Evolutionary conservation across 1,140 invertebrate species (phyloP).

Genomic region (Drosophila eugracilis): DNA sequence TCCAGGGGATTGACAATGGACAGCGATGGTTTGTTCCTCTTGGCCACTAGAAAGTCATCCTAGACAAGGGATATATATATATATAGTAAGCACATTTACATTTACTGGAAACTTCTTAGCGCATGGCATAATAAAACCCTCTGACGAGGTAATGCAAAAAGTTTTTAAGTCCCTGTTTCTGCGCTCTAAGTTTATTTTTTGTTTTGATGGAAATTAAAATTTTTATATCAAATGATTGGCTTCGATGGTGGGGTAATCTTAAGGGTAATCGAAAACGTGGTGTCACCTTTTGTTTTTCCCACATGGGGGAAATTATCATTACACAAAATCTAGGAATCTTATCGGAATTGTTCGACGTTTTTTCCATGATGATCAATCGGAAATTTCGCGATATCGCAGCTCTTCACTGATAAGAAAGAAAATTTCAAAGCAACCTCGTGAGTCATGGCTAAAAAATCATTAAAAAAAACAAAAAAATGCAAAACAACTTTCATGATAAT

Average conservation of each 20-base stretch:
- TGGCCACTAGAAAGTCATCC: constrained; percentile 66
- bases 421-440: constrained; percentile 8
- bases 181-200: constrained; percentile 11
- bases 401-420: constrained; percentile 27
- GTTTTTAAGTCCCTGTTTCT: constrained; percentile 33
- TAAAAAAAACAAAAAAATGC: not conserved
- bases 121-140: constrained; percentile 27
- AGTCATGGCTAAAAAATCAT: constrained; percentile 16
- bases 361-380: constrained; percentile 32
- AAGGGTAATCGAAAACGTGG: constrained; percentile 14
- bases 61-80: constrained; percentile 19
- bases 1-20: constrained; percentile 92
- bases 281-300: constrained; percentile 27
- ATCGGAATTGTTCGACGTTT: constrained; percentile 20
- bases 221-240: constrained; percentile 1
- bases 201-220: constrained; percentile 25
- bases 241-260: constrained; percentile 6
- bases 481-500: constrained; percentile 12
- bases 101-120: constrained; percentile 24
- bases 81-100: constrained; percentile 30
- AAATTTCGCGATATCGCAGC: constrained; percentile 23
- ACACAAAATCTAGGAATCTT: constrained; percentile 12
- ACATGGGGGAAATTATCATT: constrained; percentile 18
- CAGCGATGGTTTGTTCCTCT: constrained; percentile 88
- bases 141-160: constrained; percentile 39